A percentile compares a stretch with the other conserved stretches of the same genome.
These are phyloP conservation scores for Rhinogobius similis DNA, from an alignment of 2,113 vertebrate species.

Conservation along the genomic window DNA sequence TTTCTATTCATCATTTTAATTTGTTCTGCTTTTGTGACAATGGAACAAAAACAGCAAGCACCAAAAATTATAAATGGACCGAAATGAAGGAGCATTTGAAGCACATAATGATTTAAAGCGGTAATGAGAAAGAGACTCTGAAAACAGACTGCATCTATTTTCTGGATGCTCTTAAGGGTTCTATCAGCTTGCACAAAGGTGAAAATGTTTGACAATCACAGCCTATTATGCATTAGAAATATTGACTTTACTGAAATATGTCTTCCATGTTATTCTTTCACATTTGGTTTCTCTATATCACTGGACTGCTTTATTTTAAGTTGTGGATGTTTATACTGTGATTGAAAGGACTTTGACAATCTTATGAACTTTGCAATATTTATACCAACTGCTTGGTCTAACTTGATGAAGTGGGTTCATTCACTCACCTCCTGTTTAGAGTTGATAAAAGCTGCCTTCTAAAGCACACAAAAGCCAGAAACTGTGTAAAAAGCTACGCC, in stretches of 20 bases:
- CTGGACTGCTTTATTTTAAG: constrained; percentile 42
- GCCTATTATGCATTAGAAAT: constrained; percentile 25
- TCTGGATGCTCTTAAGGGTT: constrained; percentile 12
- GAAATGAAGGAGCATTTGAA: constrained; percentile 23
- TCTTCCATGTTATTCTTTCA: constrained; percentile 76
- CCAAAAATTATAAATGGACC: constrained; percentile 18
- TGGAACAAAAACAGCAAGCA: constrained; percentile 62
- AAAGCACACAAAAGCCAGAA: constrained; percentile 35
- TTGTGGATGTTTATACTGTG: constrained; percentile 68
- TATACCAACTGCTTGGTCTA: constrained; percentile 47
- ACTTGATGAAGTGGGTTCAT: constrained; percentile 56
- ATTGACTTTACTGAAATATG: constrained; percentile 49
- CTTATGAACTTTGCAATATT: constrained; percentile 76
- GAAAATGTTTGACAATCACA: constrained; percentile 74
- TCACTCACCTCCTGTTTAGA: constrained; percentile 36
- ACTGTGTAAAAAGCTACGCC: constrained; percentile 25
- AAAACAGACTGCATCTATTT: background rate
- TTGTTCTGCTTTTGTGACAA: constrained; percentile 43
- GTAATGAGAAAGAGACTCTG: constrained; percentile 17
- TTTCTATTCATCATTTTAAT: constrained; percentile 30
- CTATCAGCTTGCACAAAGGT: constrained; percentile 25
- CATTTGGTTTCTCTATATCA: constrained; percentile 49
- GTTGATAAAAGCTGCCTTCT: constrained; percentile 44
- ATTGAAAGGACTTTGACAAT: constrained; percentile 78
- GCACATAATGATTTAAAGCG: constrained; percentile 37